Base-by-base conservation (phyloP, 30 jellyfish, hydroid and myxozoan species). In the Rhopilema esculentum region DNA sequence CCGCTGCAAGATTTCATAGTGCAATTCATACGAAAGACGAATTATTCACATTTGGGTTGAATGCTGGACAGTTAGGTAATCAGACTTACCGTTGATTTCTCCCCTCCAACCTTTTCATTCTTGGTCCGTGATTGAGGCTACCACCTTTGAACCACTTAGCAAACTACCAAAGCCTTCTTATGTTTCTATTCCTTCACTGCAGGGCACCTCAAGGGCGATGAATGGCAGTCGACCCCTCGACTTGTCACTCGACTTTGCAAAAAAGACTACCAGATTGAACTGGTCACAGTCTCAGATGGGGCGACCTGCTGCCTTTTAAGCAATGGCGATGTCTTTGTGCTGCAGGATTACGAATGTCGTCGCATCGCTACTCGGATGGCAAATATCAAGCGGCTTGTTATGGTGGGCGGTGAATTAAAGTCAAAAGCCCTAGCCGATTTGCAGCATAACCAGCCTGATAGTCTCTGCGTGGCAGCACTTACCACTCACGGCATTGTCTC, bases 1-100 rank as follows among this genome's bases (percentile, higher is more conserved):
- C 97, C 1, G 97, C 96, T 69, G 98, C 91, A 21, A 69, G 93
- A 27, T 93, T 89, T 80, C 98, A 93, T 61, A 88, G 94, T 75
- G 96, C 85, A 16, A 80, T 93, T 50, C 84, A 82, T 65, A 88
- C 98, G 61, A 72, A 64, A 26, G 51, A 88, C 0, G 98, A 88
- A 67, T 40, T 93, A 27, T 93, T 49, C 63, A 89, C 97, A 7
- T 93, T 93, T 88, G 98, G 98, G 26, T 68, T 83, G 23, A 93
- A 93, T 85, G 98, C 92, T 27, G 98, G 98, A 26, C 98, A 93
- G 64, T 70, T 93, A 24, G 96, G 96, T 88, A 88, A 22, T 68
- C 26, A 12, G 27, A 16, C 22, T 57, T 1, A 24, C 26, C 48
- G 1, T 22, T 32, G 40, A 66, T 12, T 2, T n/a, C n/a, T n/a